Base-by-base conservation (phyloP, 1,140 invertebrate species). In the Drosophila triauraria region DNA sequence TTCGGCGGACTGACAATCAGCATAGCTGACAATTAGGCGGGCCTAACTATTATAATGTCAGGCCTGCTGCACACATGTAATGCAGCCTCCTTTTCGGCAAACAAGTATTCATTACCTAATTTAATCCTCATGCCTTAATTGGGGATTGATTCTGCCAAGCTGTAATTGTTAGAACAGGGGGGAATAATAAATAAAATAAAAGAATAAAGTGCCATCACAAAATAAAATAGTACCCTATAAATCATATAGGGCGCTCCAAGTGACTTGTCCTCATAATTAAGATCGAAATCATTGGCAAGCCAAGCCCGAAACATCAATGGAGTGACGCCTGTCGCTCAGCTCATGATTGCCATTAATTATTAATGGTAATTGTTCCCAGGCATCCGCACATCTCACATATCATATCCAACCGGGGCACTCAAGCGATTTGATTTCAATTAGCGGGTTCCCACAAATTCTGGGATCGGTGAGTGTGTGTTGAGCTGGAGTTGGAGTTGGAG, bases 341-440 rank as follows among this genome's bases (percentile, higher is more conserved):
- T 3, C 13, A 7, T 23, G 40, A 67, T 67, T 67, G 38, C 38
- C 43, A 70, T 70, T 70, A 67, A 70, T 70, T 70, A 70, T 70
- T 56, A 70, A 72, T 68, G 64, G 15, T 47, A 69, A 69, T 71
- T 71, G 63, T 57, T 50, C 3, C 13, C 42, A 48, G 35, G 27
- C 10, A 54, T n/a, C 15, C 23, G 50, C 30, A 35, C n/a, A 20
- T n/a, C 13, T 10, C 17, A 12, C 58, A 60, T 23, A 38, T 47
- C 43, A 38, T 40, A 48, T 30, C 42, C 20, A 59, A 17, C 12
- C 12, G 56, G n/a, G 53, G 20, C 43, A 67, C 17, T 40, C 20
- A n/a, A 38, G 23, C 35, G 15, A 12, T 25, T 42, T 15, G 30
- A 38, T 70, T 70, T 50, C 54, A 59, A 70, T 72, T 72, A 58